Base-by-base conservation (phyloP, 2,888 invertebrate genomes). In the Slavum lentiscoides region DNA sequence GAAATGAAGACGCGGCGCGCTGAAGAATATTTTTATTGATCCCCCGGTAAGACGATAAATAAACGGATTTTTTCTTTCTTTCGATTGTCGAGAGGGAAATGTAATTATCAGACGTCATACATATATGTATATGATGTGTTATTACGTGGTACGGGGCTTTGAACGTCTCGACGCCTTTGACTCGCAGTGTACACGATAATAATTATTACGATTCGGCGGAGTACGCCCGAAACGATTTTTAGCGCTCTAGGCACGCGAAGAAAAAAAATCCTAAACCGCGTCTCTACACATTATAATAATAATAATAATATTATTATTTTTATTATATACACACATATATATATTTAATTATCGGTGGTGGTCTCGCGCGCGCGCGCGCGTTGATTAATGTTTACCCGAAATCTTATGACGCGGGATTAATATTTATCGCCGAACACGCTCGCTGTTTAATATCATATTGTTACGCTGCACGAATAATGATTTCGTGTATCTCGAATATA, bases 331-430 rank as follows among this genome's bases (percentile, higher is more conserved):
- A 30, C 30, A 30, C 30, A 30, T 4, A 30, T 4, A 30, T 4
- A 4, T 30, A 30, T 30, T 30, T 30, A 30, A 30, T 30, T 30
- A 30, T 30, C 53, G 15, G 15, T 15, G 15, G 17, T 53, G 17
- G 4, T 11, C 15, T 6, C 43, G 43, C 43, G 43, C 43, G 2
- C 43, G 43, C 43, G 2, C 23, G 59, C 1, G 21, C 58, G 67
- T 75, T 75, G 75, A 75, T 75, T 75, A 75, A 75, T 75, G 75
- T 75, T 75, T 58, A 66, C 55, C 66, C 66, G 55, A 66, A 66
- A 74, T 30, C 30, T 55, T n/a, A 9, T 55, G 55, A 66, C 37
- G 64, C 55, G 55, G 4, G 64, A 55, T 66, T 66, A 74, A 74
- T 66, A 30, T 30, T 66, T 66, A 74, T 55, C 64, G 74, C 55